phyloP scores from a whole-genome alignment of 2,888 invertebrate species.

The Agonopterix alstromeriana region DNA sequence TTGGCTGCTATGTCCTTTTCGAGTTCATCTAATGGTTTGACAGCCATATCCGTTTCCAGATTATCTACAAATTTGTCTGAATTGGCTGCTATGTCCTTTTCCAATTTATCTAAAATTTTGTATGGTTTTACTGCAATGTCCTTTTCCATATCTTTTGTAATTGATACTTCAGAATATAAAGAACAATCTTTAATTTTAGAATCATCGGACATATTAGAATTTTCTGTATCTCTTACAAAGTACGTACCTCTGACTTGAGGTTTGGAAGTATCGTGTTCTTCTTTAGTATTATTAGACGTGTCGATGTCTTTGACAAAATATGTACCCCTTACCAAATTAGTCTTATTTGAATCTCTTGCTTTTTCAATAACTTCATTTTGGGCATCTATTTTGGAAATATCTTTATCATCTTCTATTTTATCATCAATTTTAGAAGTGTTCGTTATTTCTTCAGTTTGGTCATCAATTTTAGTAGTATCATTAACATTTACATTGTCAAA shows the following conservation, averaged over 20 bases:
- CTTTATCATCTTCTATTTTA: not conserved
- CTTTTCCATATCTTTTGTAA: no score
- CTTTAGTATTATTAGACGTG: not conserved
- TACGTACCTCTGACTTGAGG: not conserved
- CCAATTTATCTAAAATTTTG: no score
- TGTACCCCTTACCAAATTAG: not conserved
- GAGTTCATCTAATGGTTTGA: not conserved
- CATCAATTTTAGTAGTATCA: not conserved
- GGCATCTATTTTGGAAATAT: not conserved
- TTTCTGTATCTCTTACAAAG: conserved; percentile 1
- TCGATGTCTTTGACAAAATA: not conserved
- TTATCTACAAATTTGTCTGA: not conserved
- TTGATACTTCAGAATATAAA: no score
- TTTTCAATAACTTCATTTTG: not conserved
- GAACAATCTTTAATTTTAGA: no score
- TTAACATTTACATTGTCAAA: not conserved
- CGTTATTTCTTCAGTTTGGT: not conserved
- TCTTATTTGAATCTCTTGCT: not conserved
- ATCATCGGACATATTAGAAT: no score
- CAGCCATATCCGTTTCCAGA: not conserved
- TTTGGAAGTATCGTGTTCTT: not conserved
- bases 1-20: not conserved
- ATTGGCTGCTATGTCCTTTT: not conserved
- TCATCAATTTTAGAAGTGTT: not conserved
- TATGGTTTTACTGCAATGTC: no score